Conservation (phyloP, 2,113 vertebrate genomes). For the Chaetura pelagica region DNA sequence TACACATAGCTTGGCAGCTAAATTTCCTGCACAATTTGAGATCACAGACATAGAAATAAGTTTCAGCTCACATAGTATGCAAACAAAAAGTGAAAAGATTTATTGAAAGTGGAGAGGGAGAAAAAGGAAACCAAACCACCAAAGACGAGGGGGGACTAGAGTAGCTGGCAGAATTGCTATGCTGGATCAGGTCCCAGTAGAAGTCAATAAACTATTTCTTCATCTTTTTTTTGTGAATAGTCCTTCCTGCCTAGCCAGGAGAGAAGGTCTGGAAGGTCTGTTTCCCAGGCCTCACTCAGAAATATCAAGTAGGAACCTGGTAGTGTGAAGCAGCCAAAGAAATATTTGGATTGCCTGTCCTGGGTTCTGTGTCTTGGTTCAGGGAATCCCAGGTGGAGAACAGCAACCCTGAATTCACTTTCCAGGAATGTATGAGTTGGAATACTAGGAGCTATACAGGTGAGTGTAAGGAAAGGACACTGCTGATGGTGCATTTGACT, state of each 20-base stretch:
- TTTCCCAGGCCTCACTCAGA: background rate
- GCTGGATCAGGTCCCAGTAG: background rate
- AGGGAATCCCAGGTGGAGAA: background rate
- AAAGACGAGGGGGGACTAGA: background rate
- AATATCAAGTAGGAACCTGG: background rate
- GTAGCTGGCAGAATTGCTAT: background rate
- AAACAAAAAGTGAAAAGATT: slow-evolving; percentile 28
- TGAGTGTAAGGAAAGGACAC: background rate
- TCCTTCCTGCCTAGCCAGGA: background rate
- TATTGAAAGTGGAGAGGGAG: background rate
- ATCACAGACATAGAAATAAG: background rate
- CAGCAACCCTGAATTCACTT: background rate
- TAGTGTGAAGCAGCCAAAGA: background rate
- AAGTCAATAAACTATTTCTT: background rate
- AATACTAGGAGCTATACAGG: background rate
- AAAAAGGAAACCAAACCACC: background rate
- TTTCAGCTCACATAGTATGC: background rate
- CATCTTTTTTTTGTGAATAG: background rate
- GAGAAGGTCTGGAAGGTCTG: background rate
- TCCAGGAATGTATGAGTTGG: background rate
- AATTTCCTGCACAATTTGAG: background rate
- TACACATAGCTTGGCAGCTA: background rate
- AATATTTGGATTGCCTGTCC: background rate
- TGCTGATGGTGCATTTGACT: background rate
- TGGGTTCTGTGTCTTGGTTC: background rate